Conservation (phyloP, 2,888 invertebrate species). For the Dexiosoma caninum region DNA sequence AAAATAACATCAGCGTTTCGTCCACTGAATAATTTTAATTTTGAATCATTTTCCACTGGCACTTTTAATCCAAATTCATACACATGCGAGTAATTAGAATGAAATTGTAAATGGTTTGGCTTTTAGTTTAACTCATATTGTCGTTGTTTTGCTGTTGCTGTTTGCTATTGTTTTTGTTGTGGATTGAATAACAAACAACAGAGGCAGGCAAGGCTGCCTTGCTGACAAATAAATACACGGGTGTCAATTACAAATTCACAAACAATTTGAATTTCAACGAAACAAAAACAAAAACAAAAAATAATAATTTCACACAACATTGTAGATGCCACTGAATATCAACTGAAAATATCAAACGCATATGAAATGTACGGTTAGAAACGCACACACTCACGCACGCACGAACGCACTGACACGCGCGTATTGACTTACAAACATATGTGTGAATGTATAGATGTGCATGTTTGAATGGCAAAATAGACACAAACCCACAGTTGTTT, state of each 20-base stretch:
- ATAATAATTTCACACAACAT: constrained; percentile 20
- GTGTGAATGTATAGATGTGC: background rate
- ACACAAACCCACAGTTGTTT: background rate
- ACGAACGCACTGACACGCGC: background rate
- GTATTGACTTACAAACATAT: too few relatives aligned
- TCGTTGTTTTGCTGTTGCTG: background rate
- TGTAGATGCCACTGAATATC: constrained; percentile 40
- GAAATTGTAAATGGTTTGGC: constrained; percentile 26
- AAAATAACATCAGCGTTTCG: too few relatives aligned
- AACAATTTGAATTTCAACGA: constrained; percentile 17
- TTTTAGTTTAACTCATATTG: too few relatives aligned
- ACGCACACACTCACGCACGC: background rate
- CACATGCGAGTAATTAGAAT: constrained; percentile 3
- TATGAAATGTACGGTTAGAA: constrained; percentile 23
- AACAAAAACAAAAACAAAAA: too few relatives aligned
- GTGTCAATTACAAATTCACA: constrained; percentile 53
- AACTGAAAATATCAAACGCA: constrained; percentile 38
- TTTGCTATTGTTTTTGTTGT: background rate
- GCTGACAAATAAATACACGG: constrained; percentile 32
- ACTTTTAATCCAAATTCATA: background rate
- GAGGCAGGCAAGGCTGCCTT: constrained; percentile 19
- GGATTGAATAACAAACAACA: background rate
- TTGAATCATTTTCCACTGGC: constrained; percentile 9
- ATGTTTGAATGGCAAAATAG: background rate
- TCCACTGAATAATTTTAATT: too few relatives aligned